Conservation (phyloP, 1,140 invertebrate genomes). For the Rhynchophorus ferrugineus region DNA sequence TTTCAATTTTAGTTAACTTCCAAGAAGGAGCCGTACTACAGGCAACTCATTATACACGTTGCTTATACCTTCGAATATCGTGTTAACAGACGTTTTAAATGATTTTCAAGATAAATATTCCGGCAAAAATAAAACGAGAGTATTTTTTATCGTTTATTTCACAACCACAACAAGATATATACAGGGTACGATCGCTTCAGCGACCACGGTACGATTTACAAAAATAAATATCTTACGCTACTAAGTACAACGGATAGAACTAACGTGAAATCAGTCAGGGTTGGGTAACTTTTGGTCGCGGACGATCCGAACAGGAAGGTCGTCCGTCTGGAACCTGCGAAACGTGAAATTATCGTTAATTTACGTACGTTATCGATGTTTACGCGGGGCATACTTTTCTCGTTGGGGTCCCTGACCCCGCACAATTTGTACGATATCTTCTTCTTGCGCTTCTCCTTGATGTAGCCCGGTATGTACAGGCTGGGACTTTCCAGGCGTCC, state of each 20-base stretch:
- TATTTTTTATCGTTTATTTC: neutral
- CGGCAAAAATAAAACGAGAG: neutral
- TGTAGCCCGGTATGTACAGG: conserved; percentile 70
- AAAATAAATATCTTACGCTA: conserved; percentile 13
- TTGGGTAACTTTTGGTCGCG: neutral
- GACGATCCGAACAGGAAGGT: conserved; percentile 15
- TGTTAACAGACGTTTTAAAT: too few relatives aligned
- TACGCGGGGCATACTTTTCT: conserved; percentile 48
- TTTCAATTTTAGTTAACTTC: too few relatives aligned
- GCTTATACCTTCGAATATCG: too few relatives aligned
- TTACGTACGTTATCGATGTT: too few relatives aligned
- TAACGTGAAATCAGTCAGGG: neutral
- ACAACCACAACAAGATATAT: neutral
- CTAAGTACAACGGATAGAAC: conserved; percentile 6
- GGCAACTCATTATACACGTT: neutral
- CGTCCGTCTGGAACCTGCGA: conserved; percentile 8
- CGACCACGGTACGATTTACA: neutral
- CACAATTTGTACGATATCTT: conserved; percentile 66
- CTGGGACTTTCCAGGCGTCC: conserved; percentile 66
- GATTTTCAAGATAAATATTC: too few relatives aligned
- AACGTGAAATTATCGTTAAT: too few relatives aligned
- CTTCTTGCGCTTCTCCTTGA: conserved; percentile 60
- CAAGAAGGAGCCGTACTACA: too few relatives aligned
- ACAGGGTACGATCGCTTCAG: neutral
- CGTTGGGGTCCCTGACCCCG: conserved; percentile 61